Conservation (phyloP, 2,113 vertebrate genomes). For the Ammodytes marinus region DNA sequence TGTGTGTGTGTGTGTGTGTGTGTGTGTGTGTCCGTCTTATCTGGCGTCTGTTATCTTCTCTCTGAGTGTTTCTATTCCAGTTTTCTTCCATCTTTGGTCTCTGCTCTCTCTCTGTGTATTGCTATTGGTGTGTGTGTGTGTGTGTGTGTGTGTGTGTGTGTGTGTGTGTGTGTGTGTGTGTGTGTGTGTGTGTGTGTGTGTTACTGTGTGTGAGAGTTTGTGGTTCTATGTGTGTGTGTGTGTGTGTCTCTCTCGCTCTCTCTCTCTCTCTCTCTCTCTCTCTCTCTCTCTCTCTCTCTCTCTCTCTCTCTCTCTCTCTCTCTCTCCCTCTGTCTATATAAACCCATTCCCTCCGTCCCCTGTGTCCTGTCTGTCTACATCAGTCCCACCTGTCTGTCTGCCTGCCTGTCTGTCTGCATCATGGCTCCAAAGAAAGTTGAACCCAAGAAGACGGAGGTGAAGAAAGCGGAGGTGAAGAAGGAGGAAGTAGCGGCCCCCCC, state of each 20-base stretch:
- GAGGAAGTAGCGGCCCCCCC: slow-evolving; percentile 65
- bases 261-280: too few relatives aligned
- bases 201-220: too few relatives aligned
- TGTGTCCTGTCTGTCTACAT: accelerated
- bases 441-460: slow-evolving; percentile 81
- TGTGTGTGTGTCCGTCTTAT: slow-evolving; percentile 26
- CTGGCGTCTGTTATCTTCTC: slow-evolving; percentile 31
- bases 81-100: slow-evolving; percentile 70
- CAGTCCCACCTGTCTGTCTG: neutral
- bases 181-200: too few relatives aligned
- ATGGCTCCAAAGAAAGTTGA: slow-evolving; percentile 79
- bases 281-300: too few relatives aligned
- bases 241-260: too few relatives aligned
- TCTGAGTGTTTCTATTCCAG: slow-evolving; percentile 68
- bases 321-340: neutral
- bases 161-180: too few relatives aligned
- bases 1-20: neutral
- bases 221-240: too few relatives aligned
- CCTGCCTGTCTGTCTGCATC: neutral
- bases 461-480: slow-evolving; percentile 83
- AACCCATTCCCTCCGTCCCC: neutral
- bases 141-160: too few relatives aligned
- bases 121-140: too few relatives aligned
- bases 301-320: slow-evolving; percentile 8
- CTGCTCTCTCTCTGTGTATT: neutral